Conservation (phyloP, 1,140 invertebrate species). For the Hyles vespertilio region DNA sequence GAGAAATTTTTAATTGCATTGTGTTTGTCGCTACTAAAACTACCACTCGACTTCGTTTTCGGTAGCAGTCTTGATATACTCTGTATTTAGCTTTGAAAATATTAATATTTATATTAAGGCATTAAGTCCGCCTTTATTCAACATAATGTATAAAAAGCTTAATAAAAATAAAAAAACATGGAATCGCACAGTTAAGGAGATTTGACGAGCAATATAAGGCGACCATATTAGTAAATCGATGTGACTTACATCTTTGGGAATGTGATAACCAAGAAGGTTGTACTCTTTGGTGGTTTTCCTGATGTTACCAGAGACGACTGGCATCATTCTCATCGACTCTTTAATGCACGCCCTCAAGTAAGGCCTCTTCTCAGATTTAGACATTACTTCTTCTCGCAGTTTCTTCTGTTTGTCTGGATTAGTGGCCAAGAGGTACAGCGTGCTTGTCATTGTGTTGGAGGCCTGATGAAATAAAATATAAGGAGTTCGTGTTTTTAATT, state of each 20-base stretch:
- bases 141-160: too few relatives aligned
- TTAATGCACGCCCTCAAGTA: slow-evolving; percentile 82
- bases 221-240: slow-evolving; percentile 75
- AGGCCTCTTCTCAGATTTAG: slow-evolving; percentile 55
- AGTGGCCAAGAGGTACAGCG: slow-evolving; percentile 79
- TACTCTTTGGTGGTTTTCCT: slow-evolving; percentile 74
- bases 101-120: too few relatives aligned
- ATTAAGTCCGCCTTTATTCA: too few relatives aligned
- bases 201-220: too few relatives aligned
- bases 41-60: too few relatives aligned
- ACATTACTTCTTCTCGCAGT: slow-evolving; percentile 79
- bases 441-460: slow-evolving; percentile 45
- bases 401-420: slow-evolving; percentile 81
- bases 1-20: too few relatives aligned
- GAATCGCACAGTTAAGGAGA: too few relatives aligned
- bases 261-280: slow-evolving; percentile 75
- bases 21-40: too few relatives aligned
- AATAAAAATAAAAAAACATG: too few relatives aligned
- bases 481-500: too few relatives aligned
- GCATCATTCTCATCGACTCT: slow-evolving; percentile 78
- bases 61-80: too few relatives aligned
- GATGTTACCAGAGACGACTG: slow-evolving; percentile 72
- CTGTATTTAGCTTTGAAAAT: too few relatives aligned
- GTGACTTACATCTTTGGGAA: slow-evolving; percentile 78
- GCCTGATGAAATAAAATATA: slow-evolving; percentile 34